Evolutionary conservation across 2,888 invertebrate genomes (phyloP), one percentile per base, ranked within the genome.

Genomic region (Platypus cylindrus): DNA sequence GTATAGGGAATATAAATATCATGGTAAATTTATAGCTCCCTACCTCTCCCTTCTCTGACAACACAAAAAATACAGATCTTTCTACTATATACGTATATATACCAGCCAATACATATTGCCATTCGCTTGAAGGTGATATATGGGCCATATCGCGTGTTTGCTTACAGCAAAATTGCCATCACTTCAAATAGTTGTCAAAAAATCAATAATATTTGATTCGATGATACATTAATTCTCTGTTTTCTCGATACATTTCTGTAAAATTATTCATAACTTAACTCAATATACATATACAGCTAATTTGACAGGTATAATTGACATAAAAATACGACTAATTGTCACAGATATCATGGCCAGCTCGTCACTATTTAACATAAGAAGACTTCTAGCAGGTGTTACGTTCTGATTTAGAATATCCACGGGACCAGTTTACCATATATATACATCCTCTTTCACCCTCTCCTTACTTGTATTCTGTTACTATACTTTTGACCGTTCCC

Each of bases 341-440:
- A n/a, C n/a, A n/a, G n/a, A n/a, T n/a, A n/a, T n/a, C n/a, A n/a
- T n/a, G n/a, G n/a, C n/a, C n/a, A n/a, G n/a, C n/a, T n/a, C n/a
- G n/a, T n/a, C n/a, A n/a, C n/a, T n/a, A n/a, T n/a, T n/a, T n/a
- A n/a, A n/a, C n/a, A n/a, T n/a, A n/a, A n/a, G n/a, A n/a, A n/a
- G n/a, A n/a, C n/a, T n/a, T n/a, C n/a, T n/a, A n/a, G n/a, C 60
- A 60, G 60, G 60, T 60, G 60, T 45, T 41, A 48, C n/a, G 54
- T 55, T 54, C 53, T 58, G 60, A 61, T 61, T 61, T 60, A 55
- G 57, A 59, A 61, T 59, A 60, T 59, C 55, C 53, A 57, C 46
- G 52, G 47, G 47, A 29, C 30, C 30, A 35, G 30, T 58, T 59
- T 59, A 58, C 58, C 58, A 59, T 55, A 58, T 55, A 50, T 56